These are phyloP conservation scores for Eupithecia insigniata DNA, from an alignment of 2,888 invertebrate species.

Conservation along the genomic window DNA sequence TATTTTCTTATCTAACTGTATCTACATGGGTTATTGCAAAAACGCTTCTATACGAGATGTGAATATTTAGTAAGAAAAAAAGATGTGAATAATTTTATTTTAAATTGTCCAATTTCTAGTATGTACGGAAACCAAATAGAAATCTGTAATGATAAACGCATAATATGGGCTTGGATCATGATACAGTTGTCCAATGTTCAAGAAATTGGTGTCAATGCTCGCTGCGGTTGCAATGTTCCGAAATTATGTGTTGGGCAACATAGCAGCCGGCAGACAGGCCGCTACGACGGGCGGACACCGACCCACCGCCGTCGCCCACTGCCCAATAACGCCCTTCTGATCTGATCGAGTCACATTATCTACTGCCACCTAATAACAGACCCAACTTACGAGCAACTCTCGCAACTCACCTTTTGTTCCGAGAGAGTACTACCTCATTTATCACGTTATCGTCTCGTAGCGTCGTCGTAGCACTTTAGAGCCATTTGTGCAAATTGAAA, in stretches of 20 bases:
- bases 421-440: constrained; percentile 35
- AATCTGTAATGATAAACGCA: constrained; percentile 40
- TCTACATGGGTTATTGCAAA: not conserved
- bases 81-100: no score
- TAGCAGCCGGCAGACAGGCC: constrained; percentile 54
- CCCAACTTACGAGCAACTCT: constrained; percentile 28
- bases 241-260: constrained; percentile 80
- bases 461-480: constrained; percentile 56
- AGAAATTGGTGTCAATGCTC: constrained; percentile 82
- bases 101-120: not conserved
- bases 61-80: no score
- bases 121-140: not conserved
- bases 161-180: constrained; percentile 57
- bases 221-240: constrained; percentile 82
- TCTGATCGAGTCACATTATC: constrained; percentile 66
- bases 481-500: constrained; percentile 45
- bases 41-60: no score
- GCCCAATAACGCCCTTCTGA: constrained; percentile 67
- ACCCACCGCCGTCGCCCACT: constrained; percentile 60
- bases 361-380: constrained; percentile 46
- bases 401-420: constrained; percentile 37
- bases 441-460: constrained; percentile 51
- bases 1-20: not conserved
- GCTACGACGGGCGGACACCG: constrained; percentile 57
- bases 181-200: constrained; percentile 70